Conservation (phyloP, 2,888 invertebrate genomes). For the Leptinotarsa rubiginosa region DNA sequence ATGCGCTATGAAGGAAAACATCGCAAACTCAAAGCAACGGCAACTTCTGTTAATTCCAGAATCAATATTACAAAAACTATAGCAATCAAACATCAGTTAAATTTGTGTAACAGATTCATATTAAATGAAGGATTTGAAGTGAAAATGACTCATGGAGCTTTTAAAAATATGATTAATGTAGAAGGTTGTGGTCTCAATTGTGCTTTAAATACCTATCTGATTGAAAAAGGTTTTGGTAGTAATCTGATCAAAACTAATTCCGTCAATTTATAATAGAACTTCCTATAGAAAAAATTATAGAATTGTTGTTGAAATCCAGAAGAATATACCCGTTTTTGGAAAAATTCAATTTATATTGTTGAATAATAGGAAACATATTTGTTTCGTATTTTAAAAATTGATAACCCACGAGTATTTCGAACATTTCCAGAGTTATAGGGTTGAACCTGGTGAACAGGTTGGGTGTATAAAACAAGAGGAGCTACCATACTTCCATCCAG, state of each 20-base stretch:
- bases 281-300: not conserved
- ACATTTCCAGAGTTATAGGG: slow-evolving; percentile 8
- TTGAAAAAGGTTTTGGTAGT: slow-evolving; percentile 3
- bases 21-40: slow-evolving; percentile 7
- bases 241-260: slow-evolving; percentile 4
- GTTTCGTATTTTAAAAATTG: not conserved
- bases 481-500: too few relatives aligned
- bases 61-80: slow-evolving; percentile 15
- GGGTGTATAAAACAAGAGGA: too few relatives aligned
- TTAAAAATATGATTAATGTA: not conserved
- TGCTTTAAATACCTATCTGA: not conserved
- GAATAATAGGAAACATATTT: too few relatives aligned
- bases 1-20: slow-evolving; percentile 36
- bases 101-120: slow-evolving; percentile 1
- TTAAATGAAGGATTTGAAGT: not conserved
- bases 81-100: slow-evolving; percentile 19
- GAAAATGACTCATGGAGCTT: not conserved
- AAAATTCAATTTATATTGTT: not conserved
- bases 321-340: not conserved
- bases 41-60: slow-evolving; percentile 7
- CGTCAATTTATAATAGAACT: slow-evolving; percentile 3
- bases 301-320: slow-evolving; percentile 2
- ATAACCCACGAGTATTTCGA: not conserved
- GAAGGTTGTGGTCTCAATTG: not conserved
- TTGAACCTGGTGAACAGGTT: not conserved